A percentile compares a stretch with the other conserved stretches of the same genome.
These are phyloP conservation scores for Tychaedon coryphoeus DNA, from an alignment of 2,113 vertebrate species.

Conservation along the genomic window DNA sequence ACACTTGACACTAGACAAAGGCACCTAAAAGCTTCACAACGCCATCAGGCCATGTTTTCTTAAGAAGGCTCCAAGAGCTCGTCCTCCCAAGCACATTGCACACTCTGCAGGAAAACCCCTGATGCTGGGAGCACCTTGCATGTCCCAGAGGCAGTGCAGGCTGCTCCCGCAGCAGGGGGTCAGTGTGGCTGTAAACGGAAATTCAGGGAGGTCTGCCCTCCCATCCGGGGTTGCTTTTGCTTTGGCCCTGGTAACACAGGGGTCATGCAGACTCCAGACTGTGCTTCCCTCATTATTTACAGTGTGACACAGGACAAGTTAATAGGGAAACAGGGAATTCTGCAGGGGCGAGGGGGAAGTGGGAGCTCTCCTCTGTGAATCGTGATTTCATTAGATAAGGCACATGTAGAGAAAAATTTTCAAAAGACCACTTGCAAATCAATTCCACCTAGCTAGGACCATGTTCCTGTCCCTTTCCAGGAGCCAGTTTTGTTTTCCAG, in stretches of 20 bases:
- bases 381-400: slow-evolving; percentile 37
- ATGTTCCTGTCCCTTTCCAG: neutral
- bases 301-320: neutral
- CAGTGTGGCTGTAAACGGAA: neutral
- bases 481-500: neutral
- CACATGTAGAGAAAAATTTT: slow-evolving; percentile 35
- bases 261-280: neutral
- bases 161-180: neutral
- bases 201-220: neutral
- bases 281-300: neutral
- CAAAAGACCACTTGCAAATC: slow-evolving; percentile 42
- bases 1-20: slow-evolving; percentile 28
- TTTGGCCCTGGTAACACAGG: slow-evolving; percentile 8
- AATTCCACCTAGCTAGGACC: neutral
- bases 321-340: neutral
- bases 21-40: slow-evolving; percentile 44
- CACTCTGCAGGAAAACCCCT: neutral
- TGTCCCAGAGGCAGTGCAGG: neutral
- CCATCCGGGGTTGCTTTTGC: neutral
- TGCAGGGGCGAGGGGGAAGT: neutral
- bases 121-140: neutral
- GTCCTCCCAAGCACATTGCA: neutral
- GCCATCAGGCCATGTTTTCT: neutral
- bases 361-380: neutral
- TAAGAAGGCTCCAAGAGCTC: neutral